Evolutionary conservation across 1,140 invertebrate genomes (phyloP).

Genomic region (Drosophila willistoni): DNA sequence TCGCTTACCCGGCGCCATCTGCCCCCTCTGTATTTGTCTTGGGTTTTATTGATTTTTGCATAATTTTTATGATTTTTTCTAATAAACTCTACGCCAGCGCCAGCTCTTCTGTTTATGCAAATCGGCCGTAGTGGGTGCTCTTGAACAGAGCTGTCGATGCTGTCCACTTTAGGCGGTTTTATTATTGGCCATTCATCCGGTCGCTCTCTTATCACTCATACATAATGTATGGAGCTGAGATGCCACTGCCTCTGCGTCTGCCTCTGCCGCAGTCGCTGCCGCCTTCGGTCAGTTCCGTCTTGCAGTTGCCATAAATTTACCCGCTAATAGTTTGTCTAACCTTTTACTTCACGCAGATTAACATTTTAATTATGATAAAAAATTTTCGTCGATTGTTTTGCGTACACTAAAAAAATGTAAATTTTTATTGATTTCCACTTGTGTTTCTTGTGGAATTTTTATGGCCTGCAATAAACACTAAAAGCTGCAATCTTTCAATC

Average conservation of each 20-base stretch:
- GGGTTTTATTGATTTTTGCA: conserved; percentile 20
- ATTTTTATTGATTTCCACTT: conserved; percentile 70
- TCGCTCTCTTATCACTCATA: conserved; percentile 73
- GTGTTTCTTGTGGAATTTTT: conserved; percentile 68
- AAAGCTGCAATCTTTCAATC: conserved; percentile 52
- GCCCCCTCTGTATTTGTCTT: conserved; percentile 13
- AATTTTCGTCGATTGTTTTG: conserved; percentile 65
- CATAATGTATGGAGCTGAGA: conserved; percentile 56
- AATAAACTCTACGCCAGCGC: conserved; percentile 36
- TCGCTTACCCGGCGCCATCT: conserved; percentile 8
- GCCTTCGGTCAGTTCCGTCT: conserved; percentile 62
- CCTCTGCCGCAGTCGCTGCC: conserved; percentile 20
- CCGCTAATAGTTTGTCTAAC: conserved; percentile 79
- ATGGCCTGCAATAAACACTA: conserved; percentile 53
- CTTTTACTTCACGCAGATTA: conserved; percentile 81
- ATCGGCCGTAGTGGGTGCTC: conserved; percentile 74
- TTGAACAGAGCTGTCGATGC: conserved; percentile 65
- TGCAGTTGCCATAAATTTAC: conserved; percentile 76
- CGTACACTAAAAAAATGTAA: conserved; percentile 55
- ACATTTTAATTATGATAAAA: conserved; percentile 80
- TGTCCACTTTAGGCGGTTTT: conserved; percentile 44
- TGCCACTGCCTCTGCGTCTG: conserved; percentile 53
- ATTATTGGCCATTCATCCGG: conserved; percentile 61
- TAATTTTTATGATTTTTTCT: conserved; percentile 58
- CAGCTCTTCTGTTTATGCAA: conserved; percentile 58